A percentile compares a stretch with the other conserved stretches of the same genome.
Evolutionary conservation across 2,888 invertebrate species (phyloP).

Genomic region (Chalcis sispes): DNA sequence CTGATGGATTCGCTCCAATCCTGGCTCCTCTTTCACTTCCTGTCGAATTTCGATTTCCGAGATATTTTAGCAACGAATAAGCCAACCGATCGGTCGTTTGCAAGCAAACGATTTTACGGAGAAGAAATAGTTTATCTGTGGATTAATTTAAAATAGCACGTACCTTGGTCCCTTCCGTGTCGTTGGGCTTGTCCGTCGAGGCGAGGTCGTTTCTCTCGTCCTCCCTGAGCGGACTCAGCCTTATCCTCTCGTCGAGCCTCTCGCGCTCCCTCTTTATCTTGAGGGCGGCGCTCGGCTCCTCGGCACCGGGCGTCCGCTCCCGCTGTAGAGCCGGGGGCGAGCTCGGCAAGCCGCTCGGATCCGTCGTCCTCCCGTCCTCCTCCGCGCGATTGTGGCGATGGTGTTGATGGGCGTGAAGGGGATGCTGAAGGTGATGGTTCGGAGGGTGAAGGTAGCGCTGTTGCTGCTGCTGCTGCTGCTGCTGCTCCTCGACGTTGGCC

Average conservation of each 20-base stretch:
- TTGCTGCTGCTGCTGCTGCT: constrained; percentile 55
- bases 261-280: constrained; percentile 63
- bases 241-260: constrained; percentile 58
- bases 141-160: too few relatives aligned
- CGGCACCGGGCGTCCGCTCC: constrained; percentile 33
- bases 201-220: constrained; percentile 24
- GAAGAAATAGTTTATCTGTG: too few relatives aligned
- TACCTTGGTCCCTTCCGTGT: constrained; percentile 72
- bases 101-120: too few relatives aligned
- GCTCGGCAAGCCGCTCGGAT: neutral
- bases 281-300: constrained; percentile 56
- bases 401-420: too few relatives aligned
- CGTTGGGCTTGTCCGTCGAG: constrained; percentile 36
- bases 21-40: constrained; percentile 70
- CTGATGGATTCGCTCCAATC: constrained; percentile 64
- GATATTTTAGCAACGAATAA: neutral
- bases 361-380: neutral
- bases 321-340: constrained; percentile 51
- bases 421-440: too few relatives aligned
- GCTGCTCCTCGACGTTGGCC: constrained; percentile 65
- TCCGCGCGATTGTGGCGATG: neutral
- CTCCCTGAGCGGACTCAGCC: constrained; percentile 47
- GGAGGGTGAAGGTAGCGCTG: too few relatives aligned
- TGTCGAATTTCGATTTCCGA: constrained; percentile 51
- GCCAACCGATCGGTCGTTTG: too few relatives aligned